Evolutionary conservation across 2,888 invertebrate species (phyloP).

Genomic region (Ormia ochracea): DNA sequence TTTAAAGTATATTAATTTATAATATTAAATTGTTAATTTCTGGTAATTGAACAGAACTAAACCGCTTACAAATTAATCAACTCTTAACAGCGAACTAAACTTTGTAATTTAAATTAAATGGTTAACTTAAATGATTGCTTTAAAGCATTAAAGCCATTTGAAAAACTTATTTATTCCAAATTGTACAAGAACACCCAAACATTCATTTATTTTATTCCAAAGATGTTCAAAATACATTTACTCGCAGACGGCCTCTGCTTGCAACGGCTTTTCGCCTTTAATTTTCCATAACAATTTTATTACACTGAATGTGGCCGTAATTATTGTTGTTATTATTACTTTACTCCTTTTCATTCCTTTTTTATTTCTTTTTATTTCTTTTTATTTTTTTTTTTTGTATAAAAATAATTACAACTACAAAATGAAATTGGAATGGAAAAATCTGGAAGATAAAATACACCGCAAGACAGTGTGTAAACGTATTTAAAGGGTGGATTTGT

Average conservation of each 20-base stretch:
- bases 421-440: slow-evolving; percentile 18
- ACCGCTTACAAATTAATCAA: no score
- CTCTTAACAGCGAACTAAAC: no score
- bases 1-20: no score
- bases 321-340: not conserved
- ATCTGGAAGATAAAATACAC: slow-evolving; percentile 15
- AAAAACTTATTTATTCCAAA: slow-evolving; percentile 54
- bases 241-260: not conserved
- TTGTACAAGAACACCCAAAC: slow-evolving; percentile 53
- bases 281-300: not conserved
- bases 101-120: no score
- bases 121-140: slow-evolving; percentile 39
- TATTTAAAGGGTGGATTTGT: slow-evolving; percentile 14
- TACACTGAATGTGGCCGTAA: not conserved
- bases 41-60: no score
- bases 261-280: not conserved
- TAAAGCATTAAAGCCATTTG: slow-evolving; percentile 21
- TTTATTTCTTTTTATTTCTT: no score
- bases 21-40: no score
- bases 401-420: slow-evolving; percentile 13
- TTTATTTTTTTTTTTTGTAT: no score
- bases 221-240: slow-evolving; percentile 12
- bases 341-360: no score
- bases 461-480: not conserved
- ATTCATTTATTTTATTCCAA: slow-evolving; percentile 38